A percentile compares a stretch with the other conserved stretches of the same genome.
Evolutionary conservation across 2,888 invertebrate species (phyloP).

Genomic region (Tipula helvola): DNA sequence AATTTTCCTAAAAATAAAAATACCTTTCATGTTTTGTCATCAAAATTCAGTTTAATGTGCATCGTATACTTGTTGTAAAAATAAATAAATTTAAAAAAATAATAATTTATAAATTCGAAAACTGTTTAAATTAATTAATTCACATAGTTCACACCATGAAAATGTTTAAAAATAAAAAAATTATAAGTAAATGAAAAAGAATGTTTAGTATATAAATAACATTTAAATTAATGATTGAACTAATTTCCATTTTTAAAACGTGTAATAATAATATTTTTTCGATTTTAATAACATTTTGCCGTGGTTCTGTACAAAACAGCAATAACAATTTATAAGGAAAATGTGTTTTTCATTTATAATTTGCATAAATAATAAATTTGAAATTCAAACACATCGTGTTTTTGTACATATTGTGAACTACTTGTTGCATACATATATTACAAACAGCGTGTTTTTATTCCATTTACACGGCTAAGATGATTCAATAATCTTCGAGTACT

Average conservation of each 20-base stretch:
- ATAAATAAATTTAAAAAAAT: neutral
- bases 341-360: neutral
- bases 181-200: neutral
- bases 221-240: neutral
- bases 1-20: neutral
- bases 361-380: neutral
- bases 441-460: too few species aligned
- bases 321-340: neutral
- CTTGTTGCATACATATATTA: too few species aligned
- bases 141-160: neutral
- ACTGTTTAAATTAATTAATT: neutral
- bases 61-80: neutral
- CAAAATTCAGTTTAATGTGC: neutral
- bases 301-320: neutral
- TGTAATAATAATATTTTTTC: neutral
- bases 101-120: neutral
- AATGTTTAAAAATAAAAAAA: neutral
- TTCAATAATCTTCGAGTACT: neutral
- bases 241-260: neutral
- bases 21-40: neutral
- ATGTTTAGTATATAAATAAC: neutral
- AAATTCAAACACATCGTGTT: neutral
- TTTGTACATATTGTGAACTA: too few species aligned
- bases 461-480: too few species aligned
- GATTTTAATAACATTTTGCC: neutral